These are phyloP conservation scores for Alethe diademata DNA, from an alignment of 2,113 vertebrate species.

Conservation along the genomic window DNA sequence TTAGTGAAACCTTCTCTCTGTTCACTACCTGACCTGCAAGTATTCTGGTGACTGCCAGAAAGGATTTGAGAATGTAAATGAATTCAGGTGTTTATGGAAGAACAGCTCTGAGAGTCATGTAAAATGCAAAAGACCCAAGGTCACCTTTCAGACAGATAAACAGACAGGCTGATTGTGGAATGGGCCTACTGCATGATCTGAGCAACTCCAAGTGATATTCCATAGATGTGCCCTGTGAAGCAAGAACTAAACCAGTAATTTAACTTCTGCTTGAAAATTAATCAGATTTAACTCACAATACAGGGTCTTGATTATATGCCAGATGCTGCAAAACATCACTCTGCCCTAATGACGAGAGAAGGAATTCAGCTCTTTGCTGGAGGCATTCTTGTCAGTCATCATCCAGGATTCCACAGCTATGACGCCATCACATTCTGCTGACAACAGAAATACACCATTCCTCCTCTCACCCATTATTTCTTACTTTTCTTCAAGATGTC, in stretches of 20 bases:
- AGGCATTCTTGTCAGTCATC: background rate
- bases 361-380: background rate
- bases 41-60: background rate
- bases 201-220: background rate
- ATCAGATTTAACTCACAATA: background rate
- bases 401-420: constrained; percentile 27
- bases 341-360: background rate
- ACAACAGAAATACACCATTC: background rate
- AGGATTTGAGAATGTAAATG: background rate
- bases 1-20: background rate
- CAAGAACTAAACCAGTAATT: background rate
- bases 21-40: background rate
- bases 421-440: constrained; percentile 1
- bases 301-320: background rate
- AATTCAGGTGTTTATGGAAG: background rate
- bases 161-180: background rate
- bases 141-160: background rate
- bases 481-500: background rate
- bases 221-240: background rate
- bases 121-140: background rate
- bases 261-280: background rate
- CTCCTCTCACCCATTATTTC: background rate
- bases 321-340: constrained; percentile 7
- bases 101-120: background rate
- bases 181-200: background rate